Evolutionary conservation across 2,888 invertebrate genomes (phyloP).

Genomic region (Cheilosia pagana): DNA sequence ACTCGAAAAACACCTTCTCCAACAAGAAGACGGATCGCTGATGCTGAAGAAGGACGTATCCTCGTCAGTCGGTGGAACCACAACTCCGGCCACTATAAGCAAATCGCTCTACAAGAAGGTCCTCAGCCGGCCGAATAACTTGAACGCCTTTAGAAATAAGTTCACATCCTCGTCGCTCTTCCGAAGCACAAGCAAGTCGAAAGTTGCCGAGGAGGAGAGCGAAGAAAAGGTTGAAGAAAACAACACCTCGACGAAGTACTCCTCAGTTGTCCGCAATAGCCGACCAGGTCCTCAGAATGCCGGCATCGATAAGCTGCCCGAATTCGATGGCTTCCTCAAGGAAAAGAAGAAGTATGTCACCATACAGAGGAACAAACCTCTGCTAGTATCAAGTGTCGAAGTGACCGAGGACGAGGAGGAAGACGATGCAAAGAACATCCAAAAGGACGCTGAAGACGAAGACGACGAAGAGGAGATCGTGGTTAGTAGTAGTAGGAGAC

Average conservation of each 20-base stretch:
- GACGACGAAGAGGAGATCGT: constrained; percentile 60
- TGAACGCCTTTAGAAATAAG: constrained; percentile 81
- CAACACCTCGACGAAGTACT: constrained; percentile 83
- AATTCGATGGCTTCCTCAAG: constrained; percentile 82
- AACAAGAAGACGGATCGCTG: constrained; percentile 85
- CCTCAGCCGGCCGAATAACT: constrained; percentile 83
- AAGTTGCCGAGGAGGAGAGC: constrained; percentile 26
- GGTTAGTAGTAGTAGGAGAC: constrained; percentile 71
- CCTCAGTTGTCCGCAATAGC: constrained; percentile 86
- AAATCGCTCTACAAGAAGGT: constrained; percentile 91
- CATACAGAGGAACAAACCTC: constrained; percentile 86
- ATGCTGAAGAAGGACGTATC: constrained; percentile 82
- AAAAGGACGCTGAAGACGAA: constrained; percentile 76
- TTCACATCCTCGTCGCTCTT: constrained; percentile 77
- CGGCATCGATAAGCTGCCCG: constrained; percentile 83
- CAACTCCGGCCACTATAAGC: constrained; percentile 88
- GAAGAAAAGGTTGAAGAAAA: constrained; percentile 64
- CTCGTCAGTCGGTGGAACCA: constrained; percentile 80
- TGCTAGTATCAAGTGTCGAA: constrained; percentile 81
- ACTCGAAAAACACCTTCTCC: constrained; percentile 90
- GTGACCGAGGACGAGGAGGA: constrained; percentile 79
- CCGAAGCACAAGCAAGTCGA: constrained; percentile 71
- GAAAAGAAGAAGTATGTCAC: constrained; percentile 88
- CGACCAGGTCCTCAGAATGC: constrained; percentile 86
- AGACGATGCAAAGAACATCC: constrained; percentile 71